A percentile compares a stretch with the other conserved stretches of the same genome.
phyloP scores from a whole-genome alignment of 2,888 invertebrate genomes.

The Scaptomyza tumidula region DNA sequence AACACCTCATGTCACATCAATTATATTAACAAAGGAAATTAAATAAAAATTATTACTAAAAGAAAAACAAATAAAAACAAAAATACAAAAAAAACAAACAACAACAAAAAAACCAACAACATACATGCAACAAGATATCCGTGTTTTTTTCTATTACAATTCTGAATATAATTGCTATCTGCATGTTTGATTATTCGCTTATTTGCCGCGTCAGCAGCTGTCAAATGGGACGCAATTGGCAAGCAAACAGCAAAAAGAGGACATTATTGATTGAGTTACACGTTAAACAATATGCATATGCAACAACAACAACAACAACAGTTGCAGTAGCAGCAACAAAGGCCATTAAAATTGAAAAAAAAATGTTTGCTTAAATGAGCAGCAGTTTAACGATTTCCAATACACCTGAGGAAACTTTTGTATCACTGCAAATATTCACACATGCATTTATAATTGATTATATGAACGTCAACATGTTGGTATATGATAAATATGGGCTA shows the following conservation, averaged over 20 bases:
- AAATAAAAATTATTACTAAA: slow-evolving; percentile 80
- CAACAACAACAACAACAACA: slow-evolving; percentile 1
- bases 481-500: slow-evolving; percentile 23
- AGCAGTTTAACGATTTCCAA: slow-evolving; percentile 26
- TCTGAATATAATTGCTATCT: slow-evolving; percentile 14
- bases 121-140: slow-evolving; percentile 55
- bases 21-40: slow-evolving; percentile 79
- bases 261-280: slow-evolving; percentile 7
- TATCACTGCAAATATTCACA: slow-evolving; percentile 12
- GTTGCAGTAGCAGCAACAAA: neutral
- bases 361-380: slow-evolving; percentile 52
- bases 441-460: neutral
- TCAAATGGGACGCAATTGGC: slow-evolving; percentile 19
- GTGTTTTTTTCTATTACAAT: slow-evolving; percentile 49
- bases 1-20: slow-evolving; percentile 83
- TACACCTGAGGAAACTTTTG: slow-evolving; percentile 14
- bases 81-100: slow-evolving; percentile 45
- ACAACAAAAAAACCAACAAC: slow-evolving; percentile 46
- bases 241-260: slow-evolving; percentile 24
- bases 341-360: slow-evolving; percentile 6
- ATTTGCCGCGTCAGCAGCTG: slow-evolving; percentile 6
- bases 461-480: neutral
- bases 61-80: slow-evolving; percentile 40
- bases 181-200: neutral
- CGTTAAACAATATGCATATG: slow-evolving; percentile 4